Evolutionary conservation across 2,888 invertebrate species (phyloP), one percentile per base, ranked within the genome.

Genomic region (Drosophila conformis): DNA sequence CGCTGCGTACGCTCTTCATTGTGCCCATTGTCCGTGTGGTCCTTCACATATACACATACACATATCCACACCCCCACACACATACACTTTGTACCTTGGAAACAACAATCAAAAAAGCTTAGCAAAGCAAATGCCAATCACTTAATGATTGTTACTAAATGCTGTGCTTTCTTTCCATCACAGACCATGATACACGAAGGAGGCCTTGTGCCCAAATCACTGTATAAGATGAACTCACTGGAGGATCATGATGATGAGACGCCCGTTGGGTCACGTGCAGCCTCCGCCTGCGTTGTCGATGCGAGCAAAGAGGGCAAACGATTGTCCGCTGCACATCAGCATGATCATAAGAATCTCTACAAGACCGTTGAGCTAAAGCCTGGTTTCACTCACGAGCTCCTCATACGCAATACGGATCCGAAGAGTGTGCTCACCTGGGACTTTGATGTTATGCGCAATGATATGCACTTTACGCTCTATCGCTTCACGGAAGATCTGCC

Each of bases 391-490:
- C 96, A 97, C 92, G 96, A 97, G 91, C 95, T 96, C 76, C 94
- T 97, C 75, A 95, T 99, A 61, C 94, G 95, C 58, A 97, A 97
- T 83, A 95, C 96, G 65, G 97, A 98, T 93, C 95, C 96, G 18
- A 97, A 97, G 83, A 96, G 97, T 92, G 98, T 99, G 70, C 94
- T 99, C 52, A 98, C 98, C 31, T 99, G 98, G 98, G 99, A 99
- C 94, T 99, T 98, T 94, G 98, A 99, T 94, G 97, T 98, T 61
- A 94, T 98, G 92, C 96, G 97, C 31, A 97, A 97, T 91, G 97
- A 97, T 93, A 95, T 98, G 83, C 95, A 96, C 74, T 99, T 98
- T 94, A 96, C 96, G 10, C 96, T 98, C 54, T 95, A 93, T 91
- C 89, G 92, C 33, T 90, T 92, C 42, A 91, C 89, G 33, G 89